Percentiles rank a stretch among this genome's conserved stretches.
Conservation (phyloP, 2,888 invertebrate species). For the Augiades crinisus region DNA sequence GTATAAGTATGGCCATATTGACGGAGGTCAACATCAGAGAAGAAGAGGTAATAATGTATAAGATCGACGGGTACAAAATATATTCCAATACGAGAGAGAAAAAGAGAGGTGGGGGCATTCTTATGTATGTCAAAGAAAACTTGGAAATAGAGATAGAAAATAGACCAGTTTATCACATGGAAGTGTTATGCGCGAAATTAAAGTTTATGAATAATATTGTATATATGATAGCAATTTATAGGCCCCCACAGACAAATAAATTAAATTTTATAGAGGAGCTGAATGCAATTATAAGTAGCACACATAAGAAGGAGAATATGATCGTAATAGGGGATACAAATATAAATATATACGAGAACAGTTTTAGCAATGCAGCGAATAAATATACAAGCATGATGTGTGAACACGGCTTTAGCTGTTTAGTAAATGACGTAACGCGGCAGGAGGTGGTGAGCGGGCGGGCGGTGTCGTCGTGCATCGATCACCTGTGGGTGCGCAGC, state of each 20-base stretch:
- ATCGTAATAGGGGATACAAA: slow-evolving; percentile 1
- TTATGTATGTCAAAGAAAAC: neutral
- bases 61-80: neutral
- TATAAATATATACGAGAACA: neutral
- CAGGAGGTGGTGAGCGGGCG: slow-evolving; percentile 14
- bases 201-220: neutral
- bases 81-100: neutral
- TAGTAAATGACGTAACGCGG: slow-evolving; percentile 13
- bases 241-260: neutral
- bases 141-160: neutral
- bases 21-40: neutral
- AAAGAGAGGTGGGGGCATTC: neutral
- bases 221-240: neutral
- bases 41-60: neutral
- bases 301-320: neutral
- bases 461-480: slow-evolving; percentile 22
- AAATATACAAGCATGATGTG: slow-evolving; percentile 3
- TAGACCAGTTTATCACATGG: neutral
- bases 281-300: neutral
- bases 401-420: slow-evolving; percentile 7
- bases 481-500: slow-evolving; percentile 24
- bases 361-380: neutral
- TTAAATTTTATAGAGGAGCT: neutral
- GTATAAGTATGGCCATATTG: neutral
- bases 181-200: neutral